Conservation (phyloP, 2,113 vertebrate species). For the Ceyx cyanopectus region DNA sequence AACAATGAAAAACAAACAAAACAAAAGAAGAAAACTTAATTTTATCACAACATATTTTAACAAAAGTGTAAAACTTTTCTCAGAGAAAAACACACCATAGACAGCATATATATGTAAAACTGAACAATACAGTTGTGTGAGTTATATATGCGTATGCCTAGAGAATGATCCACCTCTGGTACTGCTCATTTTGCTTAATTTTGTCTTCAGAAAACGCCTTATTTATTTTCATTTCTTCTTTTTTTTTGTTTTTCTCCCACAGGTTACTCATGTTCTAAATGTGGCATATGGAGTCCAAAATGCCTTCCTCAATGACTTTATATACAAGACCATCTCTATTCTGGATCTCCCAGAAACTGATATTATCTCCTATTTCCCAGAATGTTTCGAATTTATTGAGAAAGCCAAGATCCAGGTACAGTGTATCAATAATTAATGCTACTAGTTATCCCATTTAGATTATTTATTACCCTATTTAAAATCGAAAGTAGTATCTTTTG, state of each 20-base stretch:
- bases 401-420: slow-evolving; percentile 85
- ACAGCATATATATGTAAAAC: background rate
- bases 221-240: background rate
- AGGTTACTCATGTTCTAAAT: slow-evolving; percentile 96
- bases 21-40: background rate
- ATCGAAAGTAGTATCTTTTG: background rate
- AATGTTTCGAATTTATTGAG: slow-evolving; percentile 93
- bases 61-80: background rate
- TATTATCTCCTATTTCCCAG: slow-evolving; percentile 87
- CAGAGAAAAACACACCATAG: background rate
- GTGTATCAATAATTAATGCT: slow-evolving; percentile 18
- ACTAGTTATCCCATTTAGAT: background rate
- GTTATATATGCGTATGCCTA: background rate
- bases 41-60: background rate
- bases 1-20: background rate
- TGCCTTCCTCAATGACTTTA: slow-evolving; percentile 83
- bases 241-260: background rate
- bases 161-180: background rate
- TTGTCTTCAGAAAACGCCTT: background rate
- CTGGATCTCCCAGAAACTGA: slow-evolving; percentile 92
- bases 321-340: slow-evolving; percentile 84
- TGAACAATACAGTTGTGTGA: background rate
- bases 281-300: slow-evolving; percentile 95
- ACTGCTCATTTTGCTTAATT: background rate
- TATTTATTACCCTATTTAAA: background rate